Conservation (phyloP, 2,888 invertebrate genomes). For the Cerceris ruficornis region DNA sequence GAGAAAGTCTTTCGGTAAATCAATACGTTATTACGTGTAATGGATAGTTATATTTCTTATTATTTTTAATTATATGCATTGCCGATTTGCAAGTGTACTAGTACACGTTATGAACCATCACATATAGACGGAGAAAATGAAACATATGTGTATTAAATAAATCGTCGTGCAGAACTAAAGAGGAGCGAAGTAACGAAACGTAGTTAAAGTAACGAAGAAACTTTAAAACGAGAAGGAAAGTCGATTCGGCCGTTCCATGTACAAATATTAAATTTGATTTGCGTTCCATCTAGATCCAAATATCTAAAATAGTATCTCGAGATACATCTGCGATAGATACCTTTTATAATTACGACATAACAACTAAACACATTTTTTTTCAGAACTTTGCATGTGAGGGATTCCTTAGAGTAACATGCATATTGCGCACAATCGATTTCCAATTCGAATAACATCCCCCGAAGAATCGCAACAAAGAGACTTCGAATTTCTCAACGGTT, state of each 20-base stretch:
- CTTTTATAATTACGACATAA: neutral
- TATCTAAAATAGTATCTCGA: conserved; percentile 48
- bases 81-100: no score
- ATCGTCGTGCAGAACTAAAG: no score
- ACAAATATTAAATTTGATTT: conserved; percentile 17
- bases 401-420: neutral
- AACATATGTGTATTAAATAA: neutral
- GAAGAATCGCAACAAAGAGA: no score
- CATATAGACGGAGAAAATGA: neutral
- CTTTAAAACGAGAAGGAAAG: conserved; percentile 34
- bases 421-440: no score
- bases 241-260: conserved; percentile 17
- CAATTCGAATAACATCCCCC: no score
- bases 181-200: no score
- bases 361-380: conserved; percentile 4
- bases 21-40: no score
- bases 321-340: conserved; percentile 24
- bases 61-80: no score
- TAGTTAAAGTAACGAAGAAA: neutral
- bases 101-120: neutral
- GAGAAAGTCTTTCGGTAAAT: no score
- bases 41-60: no score
- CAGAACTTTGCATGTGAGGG: neutral
- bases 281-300: conserved; percentile 32
- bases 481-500: no score